Percentiles rank a stretch among this genome's conserved stretches.
These are phyloP conservation scores for Propithecus deckenii DNA, from an alignment of 2,797 vertebrate species.

Conservation along the genomic window DNA sequence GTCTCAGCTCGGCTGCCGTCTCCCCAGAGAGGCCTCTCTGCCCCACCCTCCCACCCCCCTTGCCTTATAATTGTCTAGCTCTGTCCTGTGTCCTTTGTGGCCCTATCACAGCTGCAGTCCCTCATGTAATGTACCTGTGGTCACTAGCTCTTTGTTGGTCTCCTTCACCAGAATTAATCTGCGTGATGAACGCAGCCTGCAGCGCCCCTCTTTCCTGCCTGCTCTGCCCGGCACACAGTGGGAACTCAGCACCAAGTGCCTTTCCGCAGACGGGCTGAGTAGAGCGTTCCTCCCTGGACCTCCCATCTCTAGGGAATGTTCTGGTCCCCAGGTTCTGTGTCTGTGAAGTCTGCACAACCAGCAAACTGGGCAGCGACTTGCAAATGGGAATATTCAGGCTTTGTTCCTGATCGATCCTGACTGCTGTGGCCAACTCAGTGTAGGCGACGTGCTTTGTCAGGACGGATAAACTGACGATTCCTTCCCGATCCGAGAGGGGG, in stretches of 20 bases:
- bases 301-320: not conserved
- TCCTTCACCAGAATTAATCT: not conserved
- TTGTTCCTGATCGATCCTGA: not conserved
- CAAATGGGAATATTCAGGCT: fast-evolving
- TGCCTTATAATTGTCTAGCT: too few species aligned
- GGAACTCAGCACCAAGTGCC: not conserved
- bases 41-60: fast-evolving
- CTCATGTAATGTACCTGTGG: fast-evolving
- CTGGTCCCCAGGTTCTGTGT: fast-evolving
- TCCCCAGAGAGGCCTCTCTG: not conserved
- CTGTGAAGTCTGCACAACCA: fast-evolving
- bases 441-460: fast-evolving
- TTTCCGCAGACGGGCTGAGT: fast-evolving
- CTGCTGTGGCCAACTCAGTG: not conserved
- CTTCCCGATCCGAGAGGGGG: fast-evolving
- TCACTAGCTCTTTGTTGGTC: not conserved
- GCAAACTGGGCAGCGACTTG: fast-evolving
- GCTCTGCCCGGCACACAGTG: fast-evolving
- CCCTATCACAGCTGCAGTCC: too few species aligned
- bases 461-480: fast-evolving
- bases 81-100: not conserved
- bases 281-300: fast-evolving
- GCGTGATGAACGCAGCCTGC: fast-evolving
- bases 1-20: not conserved
- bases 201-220: too few species aligned